Conservation (phyloP, 1,140 invertebrate genomes). For the Drusus annulatus region DNA sequence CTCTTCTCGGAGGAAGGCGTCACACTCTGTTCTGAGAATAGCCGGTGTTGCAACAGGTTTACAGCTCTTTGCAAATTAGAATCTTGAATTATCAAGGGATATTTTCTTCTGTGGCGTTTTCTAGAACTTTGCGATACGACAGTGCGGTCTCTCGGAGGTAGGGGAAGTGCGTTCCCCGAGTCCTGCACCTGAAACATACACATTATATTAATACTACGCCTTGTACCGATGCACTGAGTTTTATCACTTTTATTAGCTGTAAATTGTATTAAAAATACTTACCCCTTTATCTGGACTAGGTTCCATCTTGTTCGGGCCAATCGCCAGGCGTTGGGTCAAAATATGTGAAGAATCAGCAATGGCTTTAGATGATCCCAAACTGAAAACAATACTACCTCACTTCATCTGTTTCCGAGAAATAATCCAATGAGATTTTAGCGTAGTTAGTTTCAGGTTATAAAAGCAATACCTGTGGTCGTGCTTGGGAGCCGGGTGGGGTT, state of each 20-base stretch:
- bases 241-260: too few species aligned
- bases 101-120: conserved; percentile 87
- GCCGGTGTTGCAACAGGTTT: conserved; percentile 21
- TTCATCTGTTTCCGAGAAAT: too few species aligned
- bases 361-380: background rate
- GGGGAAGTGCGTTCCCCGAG: conserved; percentile 81
- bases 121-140: conserved; percentile 76
- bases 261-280: background rate
- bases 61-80: conserved; percentile 62
- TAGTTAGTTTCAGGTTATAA: too few species aligned
- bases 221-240: too few species aligned
- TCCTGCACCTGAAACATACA: conserved; percentile 59
- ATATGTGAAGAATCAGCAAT: background rate
- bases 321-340: background rate
- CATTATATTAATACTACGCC: too few species aligned
- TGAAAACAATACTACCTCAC: background rate
- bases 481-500: background rate
- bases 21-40: background rate
- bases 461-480: too few species aligned
- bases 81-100: conserved; percentile 88
- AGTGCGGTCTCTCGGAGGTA: conserved; percentile 87
- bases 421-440: too few species aligned
- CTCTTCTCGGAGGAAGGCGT: background rate
- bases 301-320: background rate
- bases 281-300: background rate